A percentile compares a stretch with the other conserved stretches of the same genome.
These are phyloP conservation scores for Pogona vitticeps DNA, from an alignment of 2,113 vertebrate species.

Conservation along the genomic window DNA sequence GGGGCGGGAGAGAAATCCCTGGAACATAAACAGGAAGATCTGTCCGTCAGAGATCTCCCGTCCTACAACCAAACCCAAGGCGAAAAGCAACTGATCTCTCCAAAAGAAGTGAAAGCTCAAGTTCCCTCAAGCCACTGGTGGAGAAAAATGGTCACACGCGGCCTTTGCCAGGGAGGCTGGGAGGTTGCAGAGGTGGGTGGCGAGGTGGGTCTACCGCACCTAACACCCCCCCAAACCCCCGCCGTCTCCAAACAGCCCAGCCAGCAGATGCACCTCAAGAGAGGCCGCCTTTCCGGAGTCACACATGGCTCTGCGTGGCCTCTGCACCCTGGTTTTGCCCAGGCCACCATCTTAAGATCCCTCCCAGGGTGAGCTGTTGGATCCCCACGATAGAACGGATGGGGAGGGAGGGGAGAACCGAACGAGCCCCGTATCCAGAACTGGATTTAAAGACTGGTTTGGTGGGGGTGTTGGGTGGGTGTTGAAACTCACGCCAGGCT, in stretches of 20 bases:
- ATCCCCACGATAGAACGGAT: no score
- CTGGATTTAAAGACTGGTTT: no score
- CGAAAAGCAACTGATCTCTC: background rate
- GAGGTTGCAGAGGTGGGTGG: background rate
- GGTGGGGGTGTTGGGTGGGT: background rate
- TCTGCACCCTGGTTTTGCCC: background rate
- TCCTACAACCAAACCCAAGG: background rate
- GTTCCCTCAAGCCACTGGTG: background rate
- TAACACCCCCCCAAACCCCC: no score
- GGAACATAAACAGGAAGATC: slow-evolving; percentile 5
- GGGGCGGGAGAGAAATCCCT: background rate
- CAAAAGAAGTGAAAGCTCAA: background rate
- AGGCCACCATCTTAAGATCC: background rate
- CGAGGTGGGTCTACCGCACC: background rate
- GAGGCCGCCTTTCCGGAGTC: background rate
- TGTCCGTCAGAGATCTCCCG: background rate
- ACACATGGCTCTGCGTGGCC: background rate
- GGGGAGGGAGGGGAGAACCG: background rate
- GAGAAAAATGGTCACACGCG: background rate
- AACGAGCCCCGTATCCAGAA: background rate
- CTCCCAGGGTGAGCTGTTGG: background rate
- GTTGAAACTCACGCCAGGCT: background rate
- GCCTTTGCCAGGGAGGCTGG: background rate
- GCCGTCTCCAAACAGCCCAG: background rate
- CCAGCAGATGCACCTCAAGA: background rate